These are phyloP conservation scores for Diachrysia chrysitis DNA, from an alignment of 2,888 invertebrate genomes.

Conservation along the genomic window DNA sequence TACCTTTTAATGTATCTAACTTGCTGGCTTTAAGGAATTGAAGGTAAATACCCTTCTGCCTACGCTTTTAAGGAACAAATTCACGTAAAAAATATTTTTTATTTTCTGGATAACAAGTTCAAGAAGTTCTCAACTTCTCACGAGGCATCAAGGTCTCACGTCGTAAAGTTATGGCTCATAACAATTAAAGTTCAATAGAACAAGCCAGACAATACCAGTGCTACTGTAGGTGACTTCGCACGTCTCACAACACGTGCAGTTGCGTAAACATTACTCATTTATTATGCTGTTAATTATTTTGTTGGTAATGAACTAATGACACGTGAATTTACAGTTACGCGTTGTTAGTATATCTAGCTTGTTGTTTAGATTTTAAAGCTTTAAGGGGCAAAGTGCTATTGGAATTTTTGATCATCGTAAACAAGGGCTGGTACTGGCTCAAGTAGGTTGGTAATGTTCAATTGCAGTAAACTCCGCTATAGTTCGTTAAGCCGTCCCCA, in stretches of 20 bases:
- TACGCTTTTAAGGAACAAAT: neutral
- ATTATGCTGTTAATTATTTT: constrained; percentile 18
- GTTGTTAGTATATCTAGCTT: constrained; percentile 16
- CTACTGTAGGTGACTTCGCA: constrained; percentile 7
- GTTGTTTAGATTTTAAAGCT: neutral
- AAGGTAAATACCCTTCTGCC: neutral
- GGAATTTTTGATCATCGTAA: neutral
- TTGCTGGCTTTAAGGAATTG: neutral
- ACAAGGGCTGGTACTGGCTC: neutral
- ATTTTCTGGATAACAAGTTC: constrained; percentile 1
- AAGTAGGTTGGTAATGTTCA: neutral
- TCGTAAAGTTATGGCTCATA: neutral
- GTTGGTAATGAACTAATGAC: neutral
- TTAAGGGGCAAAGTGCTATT: neutral
- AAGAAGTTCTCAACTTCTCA: constrained; percentile 4
- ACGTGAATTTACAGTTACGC: constrained; percentile 9
- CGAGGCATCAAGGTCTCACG: neutral
- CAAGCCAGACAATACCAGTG: neutral
- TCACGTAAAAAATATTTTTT: neutral
- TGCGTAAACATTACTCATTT: constrained; percentile 29
- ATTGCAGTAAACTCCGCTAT: neutral
- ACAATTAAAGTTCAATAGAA: constrained; percentile 1
- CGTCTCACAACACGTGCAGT: constrained; percentile 31
- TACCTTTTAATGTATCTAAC: neutral
- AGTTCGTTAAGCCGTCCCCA: neutral